Conservation (phyloP, 1,140 invertebrate genomes). For the Hycleus cichorii region DNA sequence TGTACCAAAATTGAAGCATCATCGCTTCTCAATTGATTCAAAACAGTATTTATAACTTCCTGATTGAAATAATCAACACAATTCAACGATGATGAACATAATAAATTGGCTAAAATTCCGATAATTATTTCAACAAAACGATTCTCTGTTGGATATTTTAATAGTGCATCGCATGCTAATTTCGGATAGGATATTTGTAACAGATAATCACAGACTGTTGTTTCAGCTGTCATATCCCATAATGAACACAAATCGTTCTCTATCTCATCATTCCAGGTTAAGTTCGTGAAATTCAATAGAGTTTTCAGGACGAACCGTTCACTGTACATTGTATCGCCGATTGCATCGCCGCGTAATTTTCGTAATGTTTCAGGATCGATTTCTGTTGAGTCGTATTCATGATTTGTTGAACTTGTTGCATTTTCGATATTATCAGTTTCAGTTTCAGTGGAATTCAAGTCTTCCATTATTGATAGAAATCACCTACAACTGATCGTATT, state of each 20-base stretch:
- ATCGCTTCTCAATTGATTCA: conserved; percentile 50
- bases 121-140: conserved; percentile 63
- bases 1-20: conserved; percentile 59
- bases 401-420: not conserved
- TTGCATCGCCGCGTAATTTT: conserved; percentile 59
- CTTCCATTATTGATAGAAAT: no score
- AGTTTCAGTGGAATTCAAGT: no score
- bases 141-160: conserved; percentile 44
- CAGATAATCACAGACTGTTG: conserved; percentile 60
- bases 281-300: conserved; percentile 49
- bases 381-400: conserved; percentile 19
- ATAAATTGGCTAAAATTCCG: conserved; percentile 67
- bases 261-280: conserved; percentile 44
- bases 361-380: conserved; percentile 43
- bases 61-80: conserved; percentile 33
- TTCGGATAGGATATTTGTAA: conserved; percentile 56
- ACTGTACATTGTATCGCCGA: conserved; percentile 69
- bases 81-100: conserved; percentile 42
- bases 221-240: conserved; percentile 71
- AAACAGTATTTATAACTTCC: conserved; percentile 38
- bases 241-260: conserved; percentile 64
- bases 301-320: conserved; percentile 62
- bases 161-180: conserved; percentile 44
- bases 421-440: no score
- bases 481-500: no score